Evolutionary conservation across 2,888 invertebrate genomes (phyloP).

Genomic region (Teleiodes luculella): DNA sequence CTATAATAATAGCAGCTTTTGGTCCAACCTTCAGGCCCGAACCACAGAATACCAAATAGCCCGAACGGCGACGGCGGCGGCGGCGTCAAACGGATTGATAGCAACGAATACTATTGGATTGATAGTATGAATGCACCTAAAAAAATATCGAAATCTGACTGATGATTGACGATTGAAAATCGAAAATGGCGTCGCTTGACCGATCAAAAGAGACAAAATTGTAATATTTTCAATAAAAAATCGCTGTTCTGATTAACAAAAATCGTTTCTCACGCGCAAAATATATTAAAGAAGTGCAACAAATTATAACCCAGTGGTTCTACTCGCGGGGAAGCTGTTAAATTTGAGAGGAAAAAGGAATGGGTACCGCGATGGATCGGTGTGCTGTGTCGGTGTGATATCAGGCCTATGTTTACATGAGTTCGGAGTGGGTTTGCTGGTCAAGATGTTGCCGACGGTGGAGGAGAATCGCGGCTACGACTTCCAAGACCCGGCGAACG

Average conservation of each 20-base stretch:
- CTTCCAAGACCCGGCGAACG: constrained; percentile 93
- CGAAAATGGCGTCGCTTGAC: constrained; percentile 76
- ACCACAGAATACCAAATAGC: too few relatives aligned
- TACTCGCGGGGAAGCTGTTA: constrained; percentile 34
- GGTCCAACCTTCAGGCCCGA: too few relatives aligned
- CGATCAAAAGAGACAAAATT: constrained; percentile 66
- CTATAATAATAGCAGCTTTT: too few relatives aligned
- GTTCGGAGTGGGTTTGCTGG: constrained; percentile 54
- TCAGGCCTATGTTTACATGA: constrained; percentile 67
- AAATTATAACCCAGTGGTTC: constrained; percentile 30
- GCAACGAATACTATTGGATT: too few relatives aligned
- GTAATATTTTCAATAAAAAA: constrained; percentile 36
- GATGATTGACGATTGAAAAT: constrained; percentile 64
- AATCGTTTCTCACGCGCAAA: constrained; percentile 7
- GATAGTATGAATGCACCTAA: background rate
- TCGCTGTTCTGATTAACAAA: background rate
- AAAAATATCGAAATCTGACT: constrained; percentile 7
- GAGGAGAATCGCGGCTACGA: constrained; percentile 83
- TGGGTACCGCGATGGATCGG: constrained; percentile 40
- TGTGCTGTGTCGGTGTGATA: constrained; percentile 56
- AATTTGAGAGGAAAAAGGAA: constrained; percentile 45
- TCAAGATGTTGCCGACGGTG: constrained; percentile 74
- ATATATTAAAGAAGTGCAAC: constrained; percentile 24
- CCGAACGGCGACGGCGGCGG: too few relatives aligned
- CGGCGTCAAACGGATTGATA: too few relatives aligned